Base-by-base conservation (phyloP, 2,797 vertebrate genomes). In the Mormyrus proboscirostris region DNA sequence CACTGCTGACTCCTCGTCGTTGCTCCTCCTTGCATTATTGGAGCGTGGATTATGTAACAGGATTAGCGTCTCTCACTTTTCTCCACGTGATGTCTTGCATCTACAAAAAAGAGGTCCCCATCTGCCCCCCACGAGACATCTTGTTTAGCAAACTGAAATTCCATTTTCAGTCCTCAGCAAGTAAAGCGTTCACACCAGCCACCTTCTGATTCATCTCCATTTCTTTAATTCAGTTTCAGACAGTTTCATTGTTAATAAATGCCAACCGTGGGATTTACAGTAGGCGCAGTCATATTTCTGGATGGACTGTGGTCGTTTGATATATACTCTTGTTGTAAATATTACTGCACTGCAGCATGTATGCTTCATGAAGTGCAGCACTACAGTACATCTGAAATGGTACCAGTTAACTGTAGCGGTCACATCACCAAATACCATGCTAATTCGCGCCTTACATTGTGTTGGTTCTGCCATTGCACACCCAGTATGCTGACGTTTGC, bases 171-270 rank as follows among this genome's bases (percentile, higher is more conserved):
- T 47, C 82, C 50, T 49, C 19, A 22, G n/a, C 73, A 19, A 7
- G 9, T 41, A 44, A 79, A 79, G 38, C 6, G 5, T 79, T 44
- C 16, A 79, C 73, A n/a, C 73, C 38, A 79, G 38, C 38, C 16
- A 29, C 73, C 73, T 44, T 44, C 73, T 79, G 38, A 79, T 79
- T 44, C 73, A 79, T 44, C 38, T 44, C 73, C 0, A 16, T 79
- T n/a, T 79, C 16, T 8, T 79, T 79, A 79, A 79, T 79, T 44
- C 38, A 79, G 14, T 44, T 79, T 79, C 73, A 44, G 33, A 79
- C 82, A 51, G 38, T 50, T 84, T 84, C 38, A 79, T 79, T 44
- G 73, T 84, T 84, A 84, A 84, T 84, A 51, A 84, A 84, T 51
- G 49, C 29, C 82, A 51, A 50, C 82, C 8, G 16, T 19, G 16